Percentiles rank a stretch among this genome's conserved stretches.
phyloP scores from a whole-genome alignment of 2,888 invertebrate species.

The Agrypnus murinus region DNA sequence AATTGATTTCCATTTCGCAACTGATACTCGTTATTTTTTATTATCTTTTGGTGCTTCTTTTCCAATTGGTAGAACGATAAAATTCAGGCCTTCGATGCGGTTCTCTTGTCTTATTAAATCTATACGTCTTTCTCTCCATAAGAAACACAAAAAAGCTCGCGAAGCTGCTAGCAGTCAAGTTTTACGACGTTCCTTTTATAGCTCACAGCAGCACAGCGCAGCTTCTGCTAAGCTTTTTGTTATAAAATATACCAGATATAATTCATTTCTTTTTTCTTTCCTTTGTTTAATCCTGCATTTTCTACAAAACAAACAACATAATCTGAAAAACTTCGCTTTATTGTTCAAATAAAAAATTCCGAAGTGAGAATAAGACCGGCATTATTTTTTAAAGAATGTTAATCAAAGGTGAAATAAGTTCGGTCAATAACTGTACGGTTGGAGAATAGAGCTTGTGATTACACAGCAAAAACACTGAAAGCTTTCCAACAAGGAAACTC shows the following conservation, averaged over 20 bases:
- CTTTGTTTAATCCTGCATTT: background rate
- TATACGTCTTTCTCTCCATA: constrained; percentile 16
- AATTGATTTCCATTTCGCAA: constrained; percentile 24
- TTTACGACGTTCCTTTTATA: constrained; percentile 18
- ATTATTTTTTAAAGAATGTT: no score
- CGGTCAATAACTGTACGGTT: no score
- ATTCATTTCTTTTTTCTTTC: constrained; percentile 16
- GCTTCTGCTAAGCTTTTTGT: constrained; percentile 15
- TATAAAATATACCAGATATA: constrained; percentile 11
- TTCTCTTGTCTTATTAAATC: constrained; percentile 30
- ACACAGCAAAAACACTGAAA: background rate
- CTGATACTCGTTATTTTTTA: constrained; percentile 27
- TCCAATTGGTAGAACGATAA: constrained; percentile 13
- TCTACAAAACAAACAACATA: background rate
- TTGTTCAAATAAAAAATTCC: no score
- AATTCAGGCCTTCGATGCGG: constrained; percentile 17
- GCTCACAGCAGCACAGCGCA: background rate
- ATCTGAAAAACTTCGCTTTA: background rate
- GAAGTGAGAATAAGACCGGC: no score
- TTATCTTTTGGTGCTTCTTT: constrained; percentile 5
- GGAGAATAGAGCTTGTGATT: no score
- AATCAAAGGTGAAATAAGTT: no score
- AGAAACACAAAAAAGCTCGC: constrained; percentile 28
- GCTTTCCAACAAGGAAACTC: background rate
- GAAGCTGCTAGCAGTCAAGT: constrained; percentile 4